Conservation (phyloP, 2,113 vertebrate species). For the Cheilinus undulatus region DNA sequence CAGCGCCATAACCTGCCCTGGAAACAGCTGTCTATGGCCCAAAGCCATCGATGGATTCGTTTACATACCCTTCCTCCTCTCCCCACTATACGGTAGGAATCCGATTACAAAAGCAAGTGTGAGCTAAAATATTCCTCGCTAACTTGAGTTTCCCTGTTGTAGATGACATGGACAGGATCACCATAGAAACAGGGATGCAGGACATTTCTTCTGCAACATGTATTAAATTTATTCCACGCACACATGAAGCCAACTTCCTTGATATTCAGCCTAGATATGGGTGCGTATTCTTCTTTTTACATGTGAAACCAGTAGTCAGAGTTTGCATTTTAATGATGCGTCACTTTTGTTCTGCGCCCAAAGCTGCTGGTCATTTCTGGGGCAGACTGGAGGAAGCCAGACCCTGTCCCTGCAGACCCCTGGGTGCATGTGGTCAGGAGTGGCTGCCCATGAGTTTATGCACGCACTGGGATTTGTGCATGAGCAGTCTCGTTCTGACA, state of each 20-base stretch:
- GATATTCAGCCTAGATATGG: slow-evolving; percentile 82
- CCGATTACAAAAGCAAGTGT: neutral
- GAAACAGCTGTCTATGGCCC: slow-evolving; percentile 78
- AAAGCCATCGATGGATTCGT: slow-evolving; percentile 82
- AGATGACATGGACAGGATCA: slow-evolving; percentile 86
- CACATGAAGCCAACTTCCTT: slow-evolving; percentile 80
- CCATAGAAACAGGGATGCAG: slow-evolving; percentile 84
- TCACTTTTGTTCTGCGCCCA: slow-evolving; percentile 2
- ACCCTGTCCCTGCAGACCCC: slow-evolving; percentile 84
- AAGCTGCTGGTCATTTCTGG: slow-evolving; percentile 89
- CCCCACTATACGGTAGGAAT: slow-evolving; percentile 72
- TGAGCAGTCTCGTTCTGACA: slow-evolving; percentile 89
- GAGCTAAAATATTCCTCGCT: neutral
- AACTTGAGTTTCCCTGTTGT: neutral
- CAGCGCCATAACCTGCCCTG: slow-evolving; percentile 76
- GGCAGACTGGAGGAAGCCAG: slow-evolving; percentile 86
- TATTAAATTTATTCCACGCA: slow-evolving; percentile 83
- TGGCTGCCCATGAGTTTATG: slow-evolving; percentile 88
- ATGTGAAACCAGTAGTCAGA: no score
- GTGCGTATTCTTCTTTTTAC: slow-evolving; percentile 60
- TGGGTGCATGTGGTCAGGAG: slow-evolving; percentile 87
- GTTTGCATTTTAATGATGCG: neutral
- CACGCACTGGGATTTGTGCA: slow-evolving; percentile 89
- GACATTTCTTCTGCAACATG: slow-evolving; percentile 81
- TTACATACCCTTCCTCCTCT: slow-evolving; percentile 77